Conservation (phyloP, 2,888 invertebrate genomes). For the Mesopsocus fuscifrons region DNA sequence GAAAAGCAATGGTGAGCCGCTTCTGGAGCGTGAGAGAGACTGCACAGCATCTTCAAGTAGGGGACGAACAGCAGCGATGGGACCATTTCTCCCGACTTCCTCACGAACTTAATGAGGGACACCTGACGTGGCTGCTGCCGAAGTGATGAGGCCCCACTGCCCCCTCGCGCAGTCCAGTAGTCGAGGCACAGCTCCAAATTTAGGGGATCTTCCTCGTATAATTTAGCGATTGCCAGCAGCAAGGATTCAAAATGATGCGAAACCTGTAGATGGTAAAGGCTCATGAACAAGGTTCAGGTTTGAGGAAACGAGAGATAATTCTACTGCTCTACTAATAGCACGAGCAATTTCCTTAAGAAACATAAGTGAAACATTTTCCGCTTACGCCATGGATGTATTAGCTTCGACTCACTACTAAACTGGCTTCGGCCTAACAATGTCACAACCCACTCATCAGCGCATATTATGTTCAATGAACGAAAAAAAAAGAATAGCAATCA, state of each 20-base stretch:
- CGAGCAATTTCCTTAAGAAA: too few relatives aligned
- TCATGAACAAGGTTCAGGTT: too few relatives aligned
- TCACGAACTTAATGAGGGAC: slow-evolving; percentile 76
- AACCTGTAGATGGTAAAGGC: too few relatives aligned
- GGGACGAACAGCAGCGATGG: slow-evolving; percentile 69
- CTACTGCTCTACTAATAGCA: too few relatives aligned
- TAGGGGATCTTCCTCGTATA: slow-evolving; percentile 58
- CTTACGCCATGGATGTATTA: too few relatives aligned
- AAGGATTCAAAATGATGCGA: slow-evolving; percentile 69
- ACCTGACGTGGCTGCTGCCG: slow-evolving; percentile 43
- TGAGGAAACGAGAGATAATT: too few relatives aligned
- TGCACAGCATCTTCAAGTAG: slow-evolving; percentile 70
- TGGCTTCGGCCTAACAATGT: too few relatives aligned
- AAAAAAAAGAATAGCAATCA: too few relatives aligned
- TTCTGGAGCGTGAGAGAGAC: slow-evolving; percentile 53
- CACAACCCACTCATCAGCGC: too few relatives aligned
- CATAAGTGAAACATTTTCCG: too few relatives aligned
- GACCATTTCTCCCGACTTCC: slow-evolving; percentile 68
- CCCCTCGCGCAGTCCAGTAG: slow-evolving; percentile 40
- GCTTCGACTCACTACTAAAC: too few relatives aligned
- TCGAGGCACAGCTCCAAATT: slow-evolving; percentile 50
- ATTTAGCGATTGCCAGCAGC: slow-evolving; percentile 52
- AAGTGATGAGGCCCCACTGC: background rate
- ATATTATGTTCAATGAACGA: too few relatives aligned
- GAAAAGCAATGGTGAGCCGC: slow-evolving; percentile 63